Evolutionary conservation across 2,113 vertebrate genomes (phyloP).

Genomic region (Odocoileus virginianus): DNA sequence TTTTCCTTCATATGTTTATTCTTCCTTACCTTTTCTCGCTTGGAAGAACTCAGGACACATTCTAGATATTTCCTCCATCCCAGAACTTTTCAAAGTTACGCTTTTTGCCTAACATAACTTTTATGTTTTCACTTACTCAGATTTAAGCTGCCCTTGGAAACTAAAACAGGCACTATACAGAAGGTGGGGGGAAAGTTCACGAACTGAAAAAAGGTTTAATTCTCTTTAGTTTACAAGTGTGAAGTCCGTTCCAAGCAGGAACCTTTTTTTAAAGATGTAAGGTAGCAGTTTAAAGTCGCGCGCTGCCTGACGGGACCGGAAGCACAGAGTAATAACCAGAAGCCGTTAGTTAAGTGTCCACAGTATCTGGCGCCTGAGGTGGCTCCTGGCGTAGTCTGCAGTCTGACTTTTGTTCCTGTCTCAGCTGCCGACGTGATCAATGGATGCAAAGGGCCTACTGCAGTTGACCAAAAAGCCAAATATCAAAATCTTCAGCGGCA

Average conservation of each 20-base stretch:
- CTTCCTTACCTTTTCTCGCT: background rate
- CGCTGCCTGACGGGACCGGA: fast-evolving
- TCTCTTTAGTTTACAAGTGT: background rate
- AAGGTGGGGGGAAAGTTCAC: background rate
- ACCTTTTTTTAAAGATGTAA: fast-evolving
- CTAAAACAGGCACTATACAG: background rate
- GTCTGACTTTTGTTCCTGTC: background rate
- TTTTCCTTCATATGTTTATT: background rate
- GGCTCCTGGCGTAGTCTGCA: fast-evolving
- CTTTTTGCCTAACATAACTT: background rate
- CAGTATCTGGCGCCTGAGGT: fast-evolving
- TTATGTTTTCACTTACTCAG: background rate
- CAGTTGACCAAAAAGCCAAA: slow-evolving; percentile 75
- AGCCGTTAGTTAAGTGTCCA: background rate
- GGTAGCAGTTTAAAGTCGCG: background rate
- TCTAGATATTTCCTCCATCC: background rate
- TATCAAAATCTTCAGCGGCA: slow-evolving; percentile 85
- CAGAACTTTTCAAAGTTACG: background rate
- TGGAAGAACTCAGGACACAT: background rate
- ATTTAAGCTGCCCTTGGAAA: background rate
- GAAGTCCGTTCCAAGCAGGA: background rate
- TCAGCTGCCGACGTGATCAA: fast-evolving
- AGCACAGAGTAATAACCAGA: background rate
- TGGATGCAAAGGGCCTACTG: background rate
- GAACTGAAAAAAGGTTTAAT: background rate